A percentile compares a stretch with the other conserved stretches of the same genome.
Conservation (phyloP, 2,113 vertebrate genomes). For the Ploceus nigricollis region DNA sequence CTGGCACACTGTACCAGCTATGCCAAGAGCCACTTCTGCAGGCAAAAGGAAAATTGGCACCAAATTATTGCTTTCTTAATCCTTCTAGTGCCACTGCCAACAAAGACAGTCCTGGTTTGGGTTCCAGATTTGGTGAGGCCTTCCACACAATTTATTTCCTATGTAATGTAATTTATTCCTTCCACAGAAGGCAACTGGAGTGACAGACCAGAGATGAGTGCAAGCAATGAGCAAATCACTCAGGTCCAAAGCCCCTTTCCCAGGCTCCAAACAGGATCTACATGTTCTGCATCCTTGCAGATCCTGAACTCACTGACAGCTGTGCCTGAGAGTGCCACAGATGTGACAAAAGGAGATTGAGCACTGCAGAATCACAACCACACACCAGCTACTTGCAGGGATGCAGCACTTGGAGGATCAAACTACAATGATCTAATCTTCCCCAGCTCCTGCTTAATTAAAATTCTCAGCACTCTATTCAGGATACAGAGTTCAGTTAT, state of each 20-base stretch:
- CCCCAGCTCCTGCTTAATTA: not conserved
- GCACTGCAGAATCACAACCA: not conserved
- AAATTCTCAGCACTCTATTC: not conserved
- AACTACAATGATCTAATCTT: not conserved
- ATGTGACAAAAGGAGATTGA: not conserved
- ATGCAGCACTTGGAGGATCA: not conserved
- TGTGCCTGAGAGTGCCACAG: not conserved
- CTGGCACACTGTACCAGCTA: not conserved
- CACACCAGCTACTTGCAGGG: accelerated
- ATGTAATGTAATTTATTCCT: no score
- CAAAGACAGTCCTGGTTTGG: not conserved
- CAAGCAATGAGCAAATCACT: not conserved
- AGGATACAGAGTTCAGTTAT: not conserved
- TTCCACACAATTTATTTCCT: not conserved
- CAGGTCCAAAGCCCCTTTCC: not conserved
- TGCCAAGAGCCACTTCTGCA: not conserved
- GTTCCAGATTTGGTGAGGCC: not conserved
- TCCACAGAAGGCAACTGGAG: not conserved
- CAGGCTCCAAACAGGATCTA: not conserved
- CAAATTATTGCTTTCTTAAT: not conserved
- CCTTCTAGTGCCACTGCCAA: not conserved
- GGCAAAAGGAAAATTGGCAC: not conserved
- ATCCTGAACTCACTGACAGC: not conserved
- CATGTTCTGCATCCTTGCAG: not conserved
- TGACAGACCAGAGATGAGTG: not conserved